Evolutionary conservation across 2,888 invertebrate species (phyloP), one percentile per base, ranked within the genome.

Genomic region (Atrina japonica): DNA sequence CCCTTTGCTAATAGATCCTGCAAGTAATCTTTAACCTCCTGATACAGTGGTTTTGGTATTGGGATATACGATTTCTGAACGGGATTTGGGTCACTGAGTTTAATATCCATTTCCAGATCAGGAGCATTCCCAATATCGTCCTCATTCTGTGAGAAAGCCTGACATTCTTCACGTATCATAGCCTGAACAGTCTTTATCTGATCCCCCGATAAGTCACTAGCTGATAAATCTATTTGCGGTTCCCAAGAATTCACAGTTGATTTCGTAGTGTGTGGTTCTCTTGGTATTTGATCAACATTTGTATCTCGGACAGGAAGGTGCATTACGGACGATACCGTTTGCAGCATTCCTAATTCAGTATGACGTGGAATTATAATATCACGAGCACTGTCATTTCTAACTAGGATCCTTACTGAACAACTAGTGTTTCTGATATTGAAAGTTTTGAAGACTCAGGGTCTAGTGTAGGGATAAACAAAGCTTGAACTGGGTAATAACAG

Each of bases 1-100:
- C 74, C 74, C 21, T 56, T 59, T 3, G 16, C 21, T 21, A 75
- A 7, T 5, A 77, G 43, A 47, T 74, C 70, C 11, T 45, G 29
- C 7, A 81, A 18, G 41, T 76, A 81, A 43, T 70, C 71, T 41
- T 78, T 78, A 0, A 78, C 78, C 47, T 81, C 78, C 23, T 71
- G 7, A 63, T 72, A 76, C n/a, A 80, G 40, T 2, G 77, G 76
- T 25, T 27, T 47, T 23, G 76, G 78, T 21, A 78, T 61, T 2
- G 76, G 67, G 3, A 18, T 52, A 40, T 78, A 81, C 1, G 58
- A 30, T 9, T 59, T 43, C 41, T 66, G 53, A 3, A 81, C 78
- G 9, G 73, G 76, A 3, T 14, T 35, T 2, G 53, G 16, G 41
- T 80, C 80, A 9, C 23, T 56, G 11, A 79, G 53, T 2, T 58